Conservation (phyloP, 92 coral and sea anemone genomes). For the Porites evermanni region DNA sequence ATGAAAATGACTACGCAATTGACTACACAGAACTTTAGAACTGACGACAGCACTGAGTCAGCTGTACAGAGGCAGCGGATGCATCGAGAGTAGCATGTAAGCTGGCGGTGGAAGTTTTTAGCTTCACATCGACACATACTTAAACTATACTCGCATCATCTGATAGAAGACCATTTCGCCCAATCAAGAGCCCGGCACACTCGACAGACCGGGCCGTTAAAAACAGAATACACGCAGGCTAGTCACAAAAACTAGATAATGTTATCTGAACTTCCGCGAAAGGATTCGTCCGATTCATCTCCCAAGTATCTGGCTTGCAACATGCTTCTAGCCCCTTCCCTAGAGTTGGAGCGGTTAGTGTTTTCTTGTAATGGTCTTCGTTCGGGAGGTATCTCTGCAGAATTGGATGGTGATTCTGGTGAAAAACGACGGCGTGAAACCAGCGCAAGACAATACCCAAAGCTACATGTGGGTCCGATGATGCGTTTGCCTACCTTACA, state of each 20-base stretch:
- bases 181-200: too few relatives aligned
- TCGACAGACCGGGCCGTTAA: too few relatives aligned
- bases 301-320: not conserved
- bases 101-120: too few relatives aligned
- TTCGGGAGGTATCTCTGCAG: not conserved
- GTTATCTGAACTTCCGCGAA: slow-evolving; percentile 5
- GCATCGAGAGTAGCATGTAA: too few relatives aligned
- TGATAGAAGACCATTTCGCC: too few relatives aligned
- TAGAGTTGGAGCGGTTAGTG: not conserved
- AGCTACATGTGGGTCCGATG: slow-evolving; percentile 30
- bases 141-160: too few relatives aligned
- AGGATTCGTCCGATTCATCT: slow-evolving; percentile 3
- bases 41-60: too few relatives aligned
- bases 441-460: slow-evolving; percentile 1
- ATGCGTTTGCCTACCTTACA: slow-evolving; percentile 17
- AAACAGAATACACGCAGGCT: too few relatives aligned
- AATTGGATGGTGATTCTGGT: not conserved
- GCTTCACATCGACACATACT: too few relatives aligned
- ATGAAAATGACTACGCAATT: too few relatives aligned
- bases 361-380: not conserved
- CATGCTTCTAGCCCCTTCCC: not conserved
- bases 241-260: not conserved
- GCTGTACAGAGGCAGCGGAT: too few relatives aligned
- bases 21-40: too few relatives aligned
- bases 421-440: not conserved